These are phyloP conservation scores for Drosophila kurseongensis DNA, from an alignment of 1,140 invertebrate species.

Conservation along the genomic window DNA sequence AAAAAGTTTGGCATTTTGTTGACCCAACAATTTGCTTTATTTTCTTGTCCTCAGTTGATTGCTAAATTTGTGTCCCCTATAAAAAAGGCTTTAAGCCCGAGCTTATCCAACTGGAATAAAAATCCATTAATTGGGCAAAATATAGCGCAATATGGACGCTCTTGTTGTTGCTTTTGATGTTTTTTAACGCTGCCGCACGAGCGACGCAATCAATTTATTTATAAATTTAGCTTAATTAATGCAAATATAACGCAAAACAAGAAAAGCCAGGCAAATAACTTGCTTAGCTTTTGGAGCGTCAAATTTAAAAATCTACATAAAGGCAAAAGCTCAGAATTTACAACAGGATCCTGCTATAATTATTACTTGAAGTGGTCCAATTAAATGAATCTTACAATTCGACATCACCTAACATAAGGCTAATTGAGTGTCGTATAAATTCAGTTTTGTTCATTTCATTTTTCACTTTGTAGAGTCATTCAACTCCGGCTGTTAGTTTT, in stretches of 20 bases:
- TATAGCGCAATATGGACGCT: slow-evolving; percentile 46
- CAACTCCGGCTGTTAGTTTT: slow-evolving; percentile 54
- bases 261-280: slow-evolving; percentile 46
- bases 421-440: slow-evolving; percentile 39
- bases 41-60: slow-evolving; percentile 21
- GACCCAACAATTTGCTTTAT: slow-evolving; percentile 11
- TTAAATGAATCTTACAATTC: slow-evolving; percentile 39
- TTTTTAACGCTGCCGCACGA: slow-evolving; percentile 33
- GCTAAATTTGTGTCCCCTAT: slow-evolving; percentile 36
- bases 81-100: slow-evolving; percentile 43
- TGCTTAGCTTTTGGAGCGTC: slow-evolving; percentile 36
- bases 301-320: slow-evolving; percentile 55
- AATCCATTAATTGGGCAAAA: slow-evolving; percentile 59
- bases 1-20: slow-evolving; percentile 6
- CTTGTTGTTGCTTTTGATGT: slow-evolving; percentile 21
- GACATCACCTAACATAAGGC: slow-evolving; percentile 12
- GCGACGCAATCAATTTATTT: slow-evolving; percentile 76
- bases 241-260: slow-evolving; percentile 57
- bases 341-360: slow-evolving; percentile 20
- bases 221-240: slow-evolving; percentile 74
- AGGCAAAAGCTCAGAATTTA: slow-evolving; percentile 17
- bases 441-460: slow-evolving; percentile 19
- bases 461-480: slow-evolving; percentile 55
- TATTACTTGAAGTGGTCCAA: slow-evolving; percentile 14
- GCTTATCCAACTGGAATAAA: slow-evolving; percentile 68